These are phyloP conservation scores for Gymnogyps californianus DNA, from an alignment of 2,113 vertebrate species.

Conservation along the genomic window DNA sequence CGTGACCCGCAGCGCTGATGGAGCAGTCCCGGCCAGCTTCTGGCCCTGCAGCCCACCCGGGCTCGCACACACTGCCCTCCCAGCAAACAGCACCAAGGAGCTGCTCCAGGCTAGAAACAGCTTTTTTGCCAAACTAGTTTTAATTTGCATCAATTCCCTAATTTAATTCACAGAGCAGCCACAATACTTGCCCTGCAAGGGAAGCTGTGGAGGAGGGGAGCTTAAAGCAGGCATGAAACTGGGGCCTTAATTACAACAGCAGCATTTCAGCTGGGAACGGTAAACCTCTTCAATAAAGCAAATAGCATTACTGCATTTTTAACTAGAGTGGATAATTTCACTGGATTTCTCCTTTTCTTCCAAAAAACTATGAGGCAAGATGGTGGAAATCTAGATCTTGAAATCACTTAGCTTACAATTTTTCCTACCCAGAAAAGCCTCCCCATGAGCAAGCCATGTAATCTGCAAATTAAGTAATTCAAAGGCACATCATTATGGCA, in stretches of 20 bases:
- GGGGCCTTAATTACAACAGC: not conserved
- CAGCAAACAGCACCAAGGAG: not conserved
- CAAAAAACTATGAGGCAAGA: not conserved
- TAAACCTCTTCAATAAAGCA: not conserved
- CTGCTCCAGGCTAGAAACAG: not conserved
- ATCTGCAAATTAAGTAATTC: not conserved
- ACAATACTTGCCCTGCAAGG: not conserved
- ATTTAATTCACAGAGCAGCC: not conserved
- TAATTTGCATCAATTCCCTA: not conserved
- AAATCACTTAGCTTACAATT: not conserved
- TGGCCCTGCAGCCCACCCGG: not conserved
- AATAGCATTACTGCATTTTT: not conserved
- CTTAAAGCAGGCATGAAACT: not conserved
- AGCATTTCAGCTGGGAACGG: not conserved
- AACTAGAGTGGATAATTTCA: not conserved
- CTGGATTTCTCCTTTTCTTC: not conserved
- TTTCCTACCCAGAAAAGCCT: not conserved
- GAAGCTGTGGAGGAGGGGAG: not conserved
- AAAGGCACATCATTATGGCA: not conserved
- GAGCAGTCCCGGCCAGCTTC: accelerated
- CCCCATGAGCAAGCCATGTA: not conserved
- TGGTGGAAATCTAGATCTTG: not conserved
- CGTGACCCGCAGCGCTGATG: accelerated
- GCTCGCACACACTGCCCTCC: not conserved
- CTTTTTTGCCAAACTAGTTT: not conserved